Percentiles rank a stretch among this genome's conserved stretches.
Evolutionary conservation across 2,113 vertebrate species (phyloP).

Genomic region (Gambusia holbrooki): DNA sequence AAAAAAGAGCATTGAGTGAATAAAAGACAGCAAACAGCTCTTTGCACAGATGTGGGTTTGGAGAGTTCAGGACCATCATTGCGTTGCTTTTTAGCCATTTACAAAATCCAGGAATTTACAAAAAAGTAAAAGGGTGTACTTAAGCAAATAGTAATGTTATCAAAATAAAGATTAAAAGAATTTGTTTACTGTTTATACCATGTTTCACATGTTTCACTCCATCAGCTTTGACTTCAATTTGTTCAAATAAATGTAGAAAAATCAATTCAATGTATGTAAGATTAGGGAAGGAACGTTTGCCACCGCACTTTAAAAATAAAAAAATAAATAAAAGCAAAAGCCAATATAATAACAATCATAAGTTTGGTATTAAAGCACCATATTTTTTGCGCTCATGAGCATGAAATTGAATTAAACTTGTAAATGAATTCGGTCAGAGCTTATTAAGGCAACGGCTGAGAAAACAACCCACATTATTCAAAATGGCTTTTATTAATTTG

Average conservation of each 20-base stretch:
- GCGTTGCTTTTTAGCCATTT: constrained; percentile 53
- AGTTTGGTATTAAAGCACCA: constrained; percentile 14
- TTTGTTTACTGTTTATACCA: background rate
- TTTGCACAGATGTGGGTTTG: constrained; percentile 72
- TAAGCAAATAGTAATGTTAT: background rate
- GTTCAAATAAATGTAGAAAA: background rate
- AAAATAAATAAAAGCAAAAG: constrained; percentile 3
- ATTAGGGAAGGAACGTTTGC: constrained; percentile 11
- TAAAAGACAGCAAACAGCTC: constrained; percentile 73
- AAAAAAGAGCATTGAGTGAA: constrained; percentile 49
- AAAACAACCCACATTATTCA: constrained; percentile 22
- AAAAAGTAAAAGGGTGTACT: background rate
- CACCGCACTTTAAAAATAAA: constrained; percentile 6
- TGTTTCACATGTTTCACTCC: background rate
- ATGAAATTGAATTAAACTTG: constrained; percentile 46
- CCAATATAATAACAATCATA: background rate
- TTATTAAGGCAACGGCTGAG: constrained; percentile 37
- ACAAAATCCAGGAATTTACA: constrained; percentile 24
- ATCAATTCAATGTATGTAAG: background rate
- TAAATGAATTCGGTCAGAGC: constrained; percentile 20
- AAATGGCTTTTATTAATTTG: constrained; percentile 23
- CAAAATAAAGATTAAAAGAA: background rate
- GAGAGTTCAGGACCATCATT: constrained; percentile 60
- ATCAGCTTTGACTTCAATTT: background rate
- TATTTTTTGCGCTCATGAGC: constrained; percentile 22